These are phyloP conservation scores for Holcopasites calliopsidis DNA, from an alignment of 1,140 invertebrate genomes.

Conservation along the genomic window DNA sequence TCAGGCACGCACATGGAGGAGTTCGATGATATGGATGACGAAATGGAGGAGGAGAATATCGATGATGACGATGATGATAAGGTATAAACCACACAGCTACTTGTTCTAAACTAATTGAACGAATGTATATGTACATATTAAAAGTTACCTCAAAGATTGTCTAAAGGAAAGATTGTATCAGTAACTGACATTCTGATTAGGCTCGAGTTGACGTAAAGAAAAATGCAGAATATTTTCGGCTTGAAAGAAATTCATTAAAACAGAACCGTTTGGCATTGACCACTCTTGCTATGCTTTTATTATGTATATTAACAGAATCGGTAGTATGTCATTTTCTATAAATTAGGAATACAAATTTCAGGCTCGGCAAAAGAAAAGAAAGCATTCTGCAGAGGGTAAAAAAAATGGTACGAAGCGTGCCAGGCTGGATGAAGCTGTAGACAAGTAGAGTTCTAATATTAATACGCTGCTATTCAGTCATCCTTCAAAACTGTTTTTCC, in stretches of 20 bases:
- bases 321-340: conserved; percentile 56
- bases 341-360: conserved; percentile 77
- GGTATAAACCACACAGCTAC: conserved; percentile 58
- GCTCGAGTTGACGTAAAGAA: neutral
- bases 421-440: conserved; percentile 77
- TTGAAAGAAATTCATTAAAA: neutral
- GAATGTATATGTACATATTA: conserved; percentile 23
- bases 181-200: conserved; percentile 35
- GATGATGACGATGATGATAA: conserved; percentile 88
- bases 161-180: conserved; percentile 28
- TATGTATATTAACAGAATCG: conserved; percentile 48
- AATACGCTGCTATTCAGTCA: conserved; percentile 37
- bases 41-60: conserved; percentile 88
- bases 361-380: conserved; percentile 79
- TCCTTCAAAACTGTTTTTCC: conserved; percentile 42
- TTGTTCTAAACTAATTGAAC: neutral
- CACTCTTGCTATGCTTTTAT: conserved; percentile 35
- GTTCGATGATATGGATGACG: conserved; percentile 88
- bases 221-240: conserved; percentile 42
- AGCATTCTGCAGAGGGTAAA: conserved; percentile 76
- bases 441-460: conserved; percentile 68
- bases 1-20: conserved; percentile 84
- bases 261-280: neutral
- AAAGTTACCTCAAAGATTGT: conserved; percentile 1
- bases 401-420: conserved; percentile 79